Evolutionary conservation across 2,113 vertebrate genomes (phyloP), one percentile per base, ranked within the genome.

Genomic region (Apteryx owenii): DNA sequence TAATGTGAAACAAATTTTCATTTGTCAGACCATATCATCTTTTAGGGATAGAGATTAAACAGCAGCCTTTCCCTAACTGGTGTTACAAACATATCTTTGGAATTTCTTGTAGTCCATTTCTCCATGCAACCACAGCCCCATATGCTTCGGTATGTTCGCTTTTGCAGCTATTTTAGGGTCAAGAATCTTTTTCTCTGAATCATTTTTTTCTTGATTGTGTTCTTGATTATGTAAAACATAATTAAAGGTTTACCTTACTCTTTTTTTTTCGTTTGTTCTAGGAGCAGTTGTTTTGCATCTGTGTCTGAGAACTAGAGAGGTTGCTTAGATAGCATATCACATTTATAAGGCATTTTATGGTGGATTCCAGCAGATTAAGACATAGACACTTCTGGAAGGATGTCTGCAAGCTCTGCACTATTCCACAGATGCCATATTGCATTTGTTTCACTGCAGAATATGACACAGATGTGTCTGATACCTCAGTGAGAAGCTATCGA

Each of bases 231-330:
- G 36, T 38, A 95, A 94, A 96, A 93, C 79, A 90, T 77, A 88
- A 77, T 94, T 91, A 91, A 85, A 86, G 64, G 13, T 75, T 90
- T 93, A 95, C 89, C 95, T 93, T 94, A 82, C 79, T 64, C 44
- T 50, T 90, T 89, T 94, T 93, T 95, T 83, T 87, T 82, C 31
- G 20, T 61, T 20, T 61, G 31, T 91, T 77, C 71, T 70, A 50
- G 68, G 14, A 91, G 40, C 81, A 91, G 91, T 96, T 93, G 84
- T 42, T 96, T 75, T 73, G 58, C 90, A 90, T 91, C 79, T 96
- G 82, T 70, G 78, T 58, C 60, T 2, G 3, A 83, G 64, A 89
- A 65, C 48, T 5, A 1, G 85, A 61, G 81, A 54, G 71, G 23
- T 25, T 85, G 71, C 88, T 81, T 70, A 62, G 79, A 83, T 80